Percentiles rank a stretch among this genome's conserved stretches.
phyloP scores from a whole-genome alignment of 2,113 vertebrate species.

The Sigmodon hispidus region DNA sequence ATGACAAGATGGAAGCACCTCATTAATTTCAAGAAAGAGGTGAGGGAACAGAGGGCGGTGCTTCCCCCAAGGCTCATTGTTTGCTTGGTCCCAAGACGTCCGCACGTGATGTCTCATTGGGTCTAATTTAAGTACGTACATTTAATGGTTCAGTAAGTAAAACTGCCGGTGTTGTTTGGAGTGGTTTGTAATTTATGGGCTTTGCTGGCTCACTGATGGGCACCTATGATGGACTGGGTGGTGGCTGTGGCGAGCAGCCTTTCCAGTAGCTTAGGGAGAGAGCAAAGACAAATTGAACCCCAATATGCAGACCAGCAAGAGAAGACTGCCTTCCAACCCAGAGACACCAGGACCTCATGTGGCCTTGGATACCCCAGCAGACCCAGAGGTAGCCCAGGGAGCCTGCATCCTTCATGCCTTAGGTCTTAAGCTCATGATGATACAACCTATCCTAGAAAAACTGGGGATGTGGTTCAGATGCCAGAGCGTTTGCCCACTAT shows the following conservation, averaged over 20 bases:
- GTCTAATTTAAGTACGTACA: constrained; percentile 87
- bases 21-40: constrained; percentile 86
- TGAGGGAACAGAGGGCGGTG: constrained; percentile 77
- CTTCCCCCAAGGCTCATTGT: constrained; percentile 83
- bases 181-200: constrained; percentile 86
- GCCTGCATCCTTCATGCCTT: not conserved
- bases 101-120: constrained; percentile 79
- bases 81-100: constrained; percentile 82
- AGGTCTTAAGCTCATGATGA: not conserved
- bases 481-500: not conserved
- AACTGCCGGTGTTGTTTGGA: constrained; percentile 86
- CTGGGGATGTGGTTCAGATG: not conserved
- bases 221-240: constrained; percentile 79
- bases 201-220: constrained; percentile 80
- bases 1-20: constrained; percentile 85
- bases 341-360: not conserved
- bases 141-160: constrained; percentile 88
- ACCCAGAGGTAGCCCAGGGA: not conserved
- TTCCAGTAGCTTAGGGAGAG: constrained; percentile 66
- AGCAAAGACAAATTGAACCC: not conserved
- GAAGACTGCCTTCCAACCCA: not conserved
- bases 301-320: not conserved
- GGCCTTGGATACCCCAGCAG: too few relatives aligned
- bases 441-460: too few relatives aligned
- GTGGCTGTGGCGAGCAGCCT: constrained; percentile 72